Evolutionary conservation across 2,797 vertebrate species (phyloP).

Genomic region (Anas georgica): DNA sequence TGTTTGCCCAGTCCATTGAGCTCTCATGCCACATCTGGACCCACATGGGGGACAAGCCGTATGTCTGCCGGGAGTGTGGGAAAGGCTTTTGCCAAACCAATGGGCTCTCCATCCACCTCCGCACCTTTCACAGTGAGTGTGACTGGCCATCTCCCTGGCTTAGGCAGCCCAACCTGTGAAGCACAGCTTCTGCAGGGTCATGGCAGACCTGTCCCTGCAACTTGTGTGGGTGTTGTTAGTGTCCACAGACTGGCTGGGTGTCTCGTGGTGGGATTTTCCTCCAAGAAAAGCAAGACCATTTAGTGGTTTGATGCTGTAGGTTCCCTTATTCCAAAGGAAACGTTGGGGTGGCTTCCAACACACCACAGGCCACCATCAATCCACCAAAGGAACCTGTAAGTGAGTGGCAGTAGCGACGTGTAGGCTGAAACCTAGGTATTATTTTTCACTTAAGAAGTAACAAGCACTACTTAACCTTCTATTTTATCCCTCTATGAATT

Average conservation of each 20-base stretch:
- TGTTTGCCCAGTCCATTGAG: slow-evolving; percentile 91
- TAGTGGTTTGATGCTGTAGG: background rate
- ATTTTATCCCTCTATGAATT: background rate
- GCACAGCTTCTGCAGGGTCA: fast-evolving
- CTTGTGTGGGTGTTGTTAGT: background rate
- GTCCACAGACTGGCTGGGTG: background rate
- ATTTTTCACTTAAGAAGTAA: background rate
- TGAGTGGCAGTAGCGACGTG: background rate
- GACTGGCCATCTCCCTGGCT: background rate
- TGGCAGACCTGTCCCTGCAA: background rate
- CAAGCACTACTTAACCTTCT: background rate
- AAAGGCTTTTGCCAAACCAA: slow-evolving; percentile 93
- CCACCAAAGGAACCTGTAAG: fast-evolving
- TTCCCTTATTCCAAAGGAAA: background rate
- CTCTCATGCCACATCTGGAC: slow-evolving; percentile 88
- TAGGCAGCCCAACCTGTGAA: background rate
- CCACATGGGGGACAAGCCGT: slow-evolving; percentile 90
- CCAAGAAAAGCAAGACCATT: background rate
- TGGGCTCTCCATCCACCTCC: slow-evolving; percentile 89
- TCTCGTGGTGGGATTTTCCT: background rate
- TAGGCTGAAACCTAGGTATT: background rate
- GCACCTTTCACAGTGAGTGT: slow-evolving; percentile 88
- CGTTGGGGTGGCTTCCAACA: background rate
- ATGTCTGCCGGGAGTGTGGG: slow-evolving; percentile 89
- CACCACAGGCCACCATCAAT: background rate